Evolutionary conservation across 2,888 invertebrate genomes (phyloP).

Genomic region (Limnephilus auricula): DNA sequence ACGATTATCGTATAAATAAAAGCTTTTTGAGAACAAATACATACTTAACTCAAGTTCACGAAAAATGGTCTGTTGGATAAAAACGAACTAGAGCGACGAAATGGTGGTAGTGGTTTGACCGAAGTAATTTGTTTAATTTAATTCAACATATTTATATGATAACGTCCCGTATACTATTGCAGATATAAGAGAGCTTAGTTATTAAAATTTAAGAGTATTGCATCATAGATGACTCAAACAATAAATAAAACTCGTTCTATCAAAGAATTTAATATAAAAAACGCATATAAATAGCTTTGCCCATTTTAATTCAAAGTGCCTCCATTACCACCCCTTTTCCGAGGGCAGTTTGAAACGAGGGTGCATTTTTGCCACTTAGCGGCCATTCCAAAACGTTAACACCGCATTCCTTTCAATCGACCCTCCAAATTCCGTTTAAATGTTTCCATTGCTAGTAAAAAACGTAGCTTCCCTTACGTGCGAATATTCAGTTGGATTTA

Average conservation of each 20-base stretch:
- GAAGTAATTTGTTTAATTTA: no score
- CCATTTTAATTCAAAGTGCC: neutral
- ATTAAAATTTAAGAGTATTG: neutral
- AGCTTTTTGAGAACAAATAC: no score
- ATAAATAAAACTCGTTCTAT: neutral
- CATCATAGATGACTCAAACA: neutral
- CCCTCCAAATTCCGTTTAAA: neutral
- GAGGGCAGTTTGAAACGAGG: neutral
- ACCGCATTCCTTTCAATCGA: slow-evolving; percentile 16
- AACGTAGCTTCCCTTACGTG: neutral
- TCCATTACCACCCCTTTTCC: neutral
- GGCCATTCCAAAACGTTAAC: neutral
- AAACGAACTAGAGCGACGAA: no score
- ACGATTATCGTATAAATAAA: no score
- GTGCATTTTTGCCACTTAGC: slow-evolving; percentile 5
- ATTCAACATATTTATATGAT: no score
- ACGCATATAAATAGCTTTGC: neutral
- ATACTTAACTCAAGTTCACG: no score
- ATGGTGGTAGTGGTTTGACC: no score
- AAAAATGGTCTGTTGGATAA: no score
- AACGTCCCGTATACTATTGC: no score
- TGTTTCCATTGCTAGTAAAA: neutral
- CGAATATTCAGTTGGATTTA: neutral
- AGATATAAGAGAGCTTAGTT: no score
- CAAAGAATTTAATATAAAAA: neutral